phyloP scores from a whole-genome alignment of 2,113 vertebrate genomes.

The Noctilio leporinus region DNA sequence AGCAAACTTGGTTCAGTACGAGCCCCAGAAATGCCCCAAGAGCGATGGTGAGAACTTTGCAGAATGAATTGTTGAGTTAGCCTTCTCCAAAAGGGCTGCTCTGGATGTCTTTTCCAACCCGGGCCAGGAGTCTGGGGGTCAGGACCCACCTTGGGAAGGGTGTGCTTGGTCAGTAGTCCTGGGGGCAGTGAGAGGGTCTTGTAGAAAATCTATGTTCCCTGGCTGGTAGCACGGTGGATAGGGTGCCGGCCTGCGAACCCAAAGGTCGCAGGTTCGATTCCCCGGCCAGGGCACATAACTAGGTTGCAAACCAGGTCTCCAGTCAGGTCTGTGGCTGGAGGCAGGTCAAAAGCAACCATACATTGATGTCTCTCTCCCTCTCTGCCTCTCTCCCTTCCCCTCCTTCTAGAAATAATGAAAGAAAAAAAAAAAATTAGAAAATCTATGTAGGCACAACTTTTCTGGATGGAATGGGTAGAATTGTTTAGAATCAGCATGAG shows the following conservation, averaged over 20 bases:
- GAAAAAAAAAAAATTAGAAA: too few species aligned
- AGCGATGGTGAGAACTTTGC: background rate
- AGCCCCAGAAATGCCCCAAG: background rate
- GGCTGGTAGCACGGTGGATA: too few species aligned
- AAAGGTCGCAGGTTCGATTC: too few species aligned
- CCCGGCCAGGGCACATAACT: too few species aligned
- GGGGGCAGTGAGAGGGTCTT: background rate
- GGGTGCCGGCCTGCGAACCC: too few species aligned
- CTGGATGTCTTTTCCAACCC: background rate
- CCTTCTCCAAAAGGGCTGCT: background rate
- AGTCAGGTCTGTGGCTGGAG: too few species aligned
- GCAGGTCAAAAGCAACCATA: too few species aligned
- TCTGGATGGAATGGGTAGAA: background rate
- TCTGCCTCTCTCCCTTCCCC: too few species aligned
- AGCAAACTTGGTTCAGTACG: background rate
- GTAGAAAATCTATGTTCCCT: background rate
- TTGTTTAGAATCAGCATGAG: background rate
- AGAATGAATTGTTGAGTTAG: background rate
- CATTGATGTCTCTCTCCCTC: too few species aligned
- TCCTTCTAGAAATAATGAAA: too few species aligned
- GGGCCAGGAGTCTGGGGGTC: background rate
- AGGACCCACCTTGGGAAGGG: background rate
- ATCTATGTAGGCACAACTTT: background rate
- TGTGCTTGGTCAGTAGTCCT: background rate
- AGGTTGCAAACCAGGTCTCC: too few species aligned